A percentile compares a stretch with the other conserved stretches of the same genome.
Conservation (phyloP, 1,140 invertebrate species). For the Ceratina japonica region DNA sequence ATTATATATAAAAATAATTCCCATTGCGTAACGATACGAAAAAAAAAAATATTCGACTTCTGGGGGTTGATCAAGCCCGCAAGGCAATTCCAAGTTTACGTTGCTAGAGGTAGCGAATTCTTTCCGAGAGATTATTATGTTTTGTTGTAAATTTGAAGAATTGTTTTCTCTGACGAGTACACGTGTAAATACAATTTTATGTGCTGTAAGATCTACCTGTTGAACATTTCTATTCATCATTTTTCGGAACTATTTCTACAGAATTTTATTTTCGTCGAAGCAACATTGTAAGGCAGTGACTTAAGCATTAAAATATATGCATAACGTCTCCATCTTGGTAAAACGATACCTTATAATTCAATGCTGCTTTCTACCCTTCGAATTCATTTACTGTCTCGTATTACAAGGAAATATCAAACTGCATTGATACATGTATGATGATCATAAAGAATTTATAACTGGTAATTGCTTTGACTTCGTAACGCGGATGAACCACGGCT, state of each 20-base stretch:
- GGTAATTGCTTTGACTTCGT: too few species aligned
- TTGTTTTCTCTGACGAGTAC: conserved; percentile 58
- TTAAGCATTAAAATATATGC: conserved; percentile 51
- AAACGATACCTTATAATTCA: conserved; percentile 32
- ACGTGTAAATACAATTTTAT: conserved; percentile 65
- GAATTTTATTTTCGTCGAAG: conserved; percentile 47
- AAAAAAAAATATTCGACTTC: background rate
- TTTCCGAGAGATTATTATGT: conserved; percentile 62
- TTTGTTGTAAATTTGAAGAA: conserved; percentile 59
- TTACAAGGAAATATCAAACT: too few species aligned
- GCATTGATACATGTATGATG: too few species aligned
- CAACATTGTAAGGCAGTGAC: conserved; percentile 47
- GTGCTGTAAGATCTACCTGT: conserved; percentile 55
- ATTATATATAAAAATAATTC: conserved; percentile 1
- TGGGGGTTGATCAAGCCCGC: too few species aligned
- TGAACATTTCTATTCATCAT: conserved; percentile 53
- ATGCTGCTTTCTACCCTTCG: background rate
- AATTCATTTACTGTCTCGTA: conserved; percentile 11
- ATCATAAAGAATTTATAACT: too few species aligned
- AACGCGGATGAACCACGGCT: too few species aligned
- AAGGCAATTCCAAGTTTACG: background rate
- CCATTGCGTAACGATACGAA: background rate
- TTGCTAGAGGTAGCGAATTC: conserved; percentile 59
- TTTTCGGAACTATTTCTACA: conserved; percentile 44
- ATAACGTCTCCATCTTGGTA: conserved; percentile 48